A percentile compares a stretch with the other conserved stretches of the same genome.
Conservation (phyloP, 2,797 vertebrate genomes). For the Liasis olivaceus region DNA sequence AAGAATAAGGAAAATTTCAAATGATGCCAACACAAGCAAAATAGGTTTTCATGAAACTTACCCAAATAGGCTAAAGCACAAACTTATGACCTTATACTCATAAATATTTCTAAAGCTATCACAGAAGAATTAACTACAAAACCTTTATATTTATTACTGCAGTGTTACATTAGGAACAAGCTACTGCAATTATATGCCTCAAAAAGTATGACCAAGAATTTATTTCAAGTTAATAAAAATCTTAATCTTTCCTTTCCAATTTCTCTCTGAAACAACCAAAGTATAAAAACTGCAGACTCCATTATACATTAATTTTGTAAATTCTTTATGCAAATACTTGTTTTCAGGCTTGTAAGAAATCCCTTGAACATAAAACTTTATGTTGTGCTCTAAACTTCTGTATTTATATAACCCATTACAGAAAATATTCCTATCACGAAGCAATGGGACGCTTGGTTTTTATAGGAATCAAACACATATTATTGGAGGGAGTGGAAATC, state of each 20-base stretch:
- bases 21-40: constrained; percentile 60
- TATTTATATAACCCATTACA: fast-evolving
- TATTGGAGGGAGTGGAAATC: background rate
- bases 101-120: constrained; percentile 58
- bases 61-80: constrained; percentile 57
- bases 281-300: background rate
- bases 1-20: constrained; percentile 58
- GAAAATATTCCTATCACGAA: background rate
- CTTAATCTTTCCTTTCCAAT: constrained; percentile 58
- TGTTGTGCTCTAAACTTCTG: background rate
- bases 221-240: constrained; percentile 62
- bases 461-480: background rate
- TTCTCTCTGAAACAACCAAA: constrained; percentile 57
- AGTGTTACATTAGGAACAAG: constrained; percentile 7
- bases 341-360: constrained; percentile 29
- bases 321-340: constrained; percentile 22
- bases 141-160: constrained; percentile 58
- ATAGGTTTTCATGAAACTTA: constrained; percentile 43
- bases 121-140: constrained; percentile 45
- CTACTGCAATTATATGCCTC: constrained; percentile 49
- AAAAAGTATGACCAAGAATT: constrained; percentile 36
- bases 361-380: background rate
- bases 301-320: constrained; percentile 46
- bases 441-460: background rate
- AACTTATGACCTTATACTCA: constrained; percentile 56